Conservation (phyloP, 2,113 vertebrate genomes). For the Hemiprocne comata region DNA sequence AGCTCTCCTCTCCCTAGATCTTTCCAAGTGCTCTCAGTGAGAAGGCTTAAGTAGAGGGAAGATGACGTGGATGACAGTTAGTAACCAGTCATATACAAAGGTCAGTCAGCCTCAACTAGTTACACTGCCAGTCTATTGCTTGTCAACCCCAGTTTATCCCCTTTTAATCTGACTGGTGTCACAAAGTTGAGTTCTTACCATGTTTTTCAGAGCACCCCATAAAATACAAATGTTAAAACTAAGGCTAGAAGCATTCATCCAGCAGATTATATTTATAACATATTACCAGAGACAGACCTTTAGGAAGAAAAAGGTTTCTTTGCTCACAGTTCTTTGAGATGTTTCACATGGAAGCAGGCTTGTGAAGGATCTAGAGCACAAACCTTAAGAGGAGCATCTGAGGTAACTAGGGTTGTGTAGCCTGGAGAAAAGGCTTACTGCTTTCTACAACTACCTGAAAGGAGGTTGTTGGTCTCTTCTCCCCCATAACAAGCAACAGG, state of each 20-base stretch:
- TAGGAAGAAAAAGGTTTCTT: rapidly evolving
- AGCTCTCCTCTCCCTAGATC: neutral
- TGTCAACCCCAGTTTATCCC: neutral
- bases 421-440: too few relatives aligned
- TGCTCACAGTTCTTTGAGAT: neutral
- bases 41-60: neutral
- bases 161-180: neutral
- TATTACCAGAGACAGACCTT: neutral
- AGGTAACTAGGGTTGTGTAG: too few relatives aligned
- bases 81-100: neutral
- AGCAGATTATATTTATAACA: rapidly evolving
- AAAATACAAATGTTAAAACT: neutral
- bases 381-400: too few relatives aligned
- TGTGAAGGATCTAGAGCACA: too few relatives aligned
- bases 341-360: neutral
- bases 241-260: neutral
- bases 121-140: neutral
- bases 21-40: neutral
- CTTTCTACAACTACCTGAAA: too few relatives aligned
- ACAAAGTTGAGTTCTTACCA: too few relatives aligned
- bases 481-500: too few relatives aligned
- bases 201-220: neutral
- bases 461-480: too few relatives aligned
- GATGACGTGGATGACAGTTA: neutral
- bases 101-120: neutral